A percentile compares a stretch with the other conserved stretches of the same genome.
Evolutionary conservation across 2,797 vertebrate species (phyloP).

Genomic region (Sarcophilus harrisii): DNA sequence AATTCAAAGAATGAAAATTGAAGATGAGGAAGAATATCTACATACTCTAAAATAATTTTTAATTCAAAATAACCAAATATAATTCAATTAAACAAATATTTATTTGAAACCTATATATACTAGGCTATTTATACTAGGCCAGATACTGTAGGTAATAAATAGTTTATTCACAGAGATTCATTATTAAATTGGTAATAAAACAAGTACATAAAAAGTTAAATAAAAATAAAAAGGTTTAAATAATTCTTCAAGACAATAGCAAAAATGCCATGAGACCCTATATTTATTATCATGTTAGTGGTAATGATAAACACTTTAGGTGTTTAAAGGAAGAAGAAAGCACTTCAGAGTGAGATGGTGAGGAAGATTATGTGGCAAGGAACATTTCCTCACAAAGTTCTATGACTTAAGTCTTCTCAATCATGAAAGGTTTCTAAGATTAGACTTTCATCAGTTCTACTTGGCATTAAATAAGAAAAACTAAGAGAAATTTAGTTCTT

Average conservation of each 20-base stretch:
- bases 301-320: not conserved
- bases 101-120: not conserved
- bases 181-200: not conserved
- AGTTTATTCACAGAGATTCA: not conserved
- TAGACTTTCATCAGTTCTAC: not conserved
- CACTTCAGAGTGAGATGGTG: not conserved
- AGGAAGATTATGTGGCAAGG: not conserved
- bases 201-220: not conserved
- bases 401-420: not conserved
- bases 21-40: not conserved
- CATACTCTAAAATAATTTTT: conserved; percentile 1
- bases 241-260: not conserved
- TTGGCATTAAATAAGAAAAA: not conserved
- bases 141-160: not conserved
- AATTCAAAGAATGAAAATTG: not conserved
- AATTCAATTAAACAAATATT: not conserved
- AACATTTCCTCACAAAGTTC: not conserved
- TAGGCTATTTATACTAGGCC: not conserved
- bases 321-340: not conserved
- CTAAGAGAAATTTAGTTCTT: not conserved
- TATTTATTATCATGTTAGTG: not conserved
- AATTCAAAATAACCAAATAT: not conserved
- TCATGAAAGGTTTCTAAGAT: not conserved
- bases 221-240: not conserved
- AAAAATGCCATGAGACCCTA: not conserved